Conservation (phyloP, 2,888 invertebrate genomes). For the Rambutsinella grinnellia region DNA sequence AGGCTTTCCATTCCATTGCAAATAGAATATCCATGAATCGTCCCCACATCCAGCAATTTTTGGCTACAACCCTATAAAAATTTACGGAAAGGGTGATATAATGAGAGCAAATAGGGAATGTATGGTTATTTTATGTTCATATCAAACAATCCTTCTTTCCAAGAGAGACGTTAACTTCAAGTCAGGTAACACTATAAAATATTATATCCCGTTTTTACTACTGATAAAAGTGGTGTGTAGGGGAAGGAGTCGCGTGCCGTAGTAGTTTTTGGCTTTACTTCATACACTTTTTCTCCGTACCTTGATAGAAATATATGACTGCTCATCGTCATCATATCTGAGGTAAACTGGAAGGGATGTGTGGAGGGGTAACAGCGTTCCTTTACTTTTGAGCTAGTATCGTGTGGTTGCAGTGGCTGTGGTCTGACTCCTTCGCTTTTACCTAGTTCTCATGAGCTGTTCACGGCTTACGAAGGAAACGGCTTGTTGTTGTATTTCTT, state of each 20-base stretch:
- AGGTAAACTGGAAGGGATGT: no score
- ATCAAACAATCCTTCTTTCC: background rate
- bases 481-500: background rate
- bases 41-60: background rate
- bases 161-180: background rate
- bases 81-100: background rate
- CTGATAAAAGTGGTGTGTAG: constrained; percentile 1
- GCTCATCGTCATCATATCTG: no score
- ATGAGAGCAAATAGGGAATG: background rate
- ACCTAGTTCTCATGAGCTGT: background rate
- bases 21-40: background rate
- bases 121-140: background rate
- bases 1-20: background rate
- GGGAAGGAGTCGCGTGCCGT: constrained; percentile 32
- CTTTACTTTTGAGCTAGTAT: background rate
- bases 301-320: no score
- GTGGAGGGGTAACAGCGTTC: no score
- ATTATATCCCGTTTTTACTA: background rate
- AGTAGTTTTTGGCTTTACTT: constrained; percentile 15
- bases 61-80: background rate
- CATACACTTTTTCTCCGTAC: no score
- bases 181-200: background rate
- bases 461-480: background rate
- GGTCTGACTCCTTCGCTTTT: background rate
- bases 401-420: background rate